Conservation (phyloP, 2,888 invertebrate species). For the Lithophane leautieri region DNA sequence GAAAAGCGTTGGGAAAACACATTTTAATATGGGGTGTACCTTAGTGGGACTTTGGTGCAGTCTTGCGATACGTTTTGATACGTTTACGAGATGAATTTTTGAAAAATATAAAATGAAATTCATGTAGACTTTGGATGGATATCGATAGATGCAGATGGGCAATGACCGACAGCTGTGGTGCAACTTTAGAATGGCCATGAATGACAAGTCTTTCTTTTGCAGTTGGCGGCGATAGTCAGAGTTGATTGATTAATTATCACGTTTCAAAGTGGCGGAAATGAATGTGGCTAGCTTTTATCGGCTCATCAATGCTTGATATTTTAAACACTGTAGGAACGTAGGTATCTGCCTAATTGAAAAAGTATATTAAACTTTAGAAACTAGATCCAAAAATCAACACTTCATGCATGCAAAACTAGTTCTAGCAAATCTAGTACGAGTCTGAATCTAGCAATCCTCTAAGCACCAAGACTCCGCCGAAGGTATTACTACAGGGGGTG, state of each 20-base stretch:
- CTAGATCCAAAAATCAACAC: conserved; percentile 11
- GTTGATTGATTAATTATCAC: conserved; percentile 33
- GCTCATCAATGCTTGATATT: background rate
- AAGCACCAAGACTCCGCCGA: conserved; percentile 80
- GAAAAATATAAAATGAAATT: background rate
- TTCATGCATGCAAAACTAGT: conserved; percentile 45
- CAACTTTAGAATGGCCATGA: conserved; percentile 15
- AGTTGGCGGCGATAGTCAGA: background rate
- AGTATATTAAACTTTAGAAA: background rate
- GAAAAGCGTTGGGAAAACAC: conserved; percentile 82
- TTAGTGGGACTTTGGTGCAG: conserved; percentile 61
- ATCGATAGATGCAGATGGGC: background rate
- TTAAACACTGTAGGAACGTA: background rate
- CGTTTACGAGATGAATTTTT: conserved; percentile 24
- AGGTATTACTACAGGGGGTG: conserved; percentile 83
- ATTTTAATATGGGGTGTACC: conserved; percentile 84
- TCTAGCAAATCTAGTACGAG: conserved; percentile 51
- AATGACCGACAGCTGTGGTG: background rate
- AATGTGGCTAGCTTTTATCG: background rate
- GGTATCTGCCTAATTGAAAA: background rate
- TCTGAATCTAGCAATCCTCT: conserved; percentile 63
- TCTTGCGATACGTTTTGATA: conserved; percentile 70
- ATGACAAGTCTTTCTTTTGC: conserved; percentile 13
- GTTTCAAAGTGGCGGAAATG: conserved; percentile 6
- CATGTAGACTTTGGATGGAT: background rate